These are phyloP conservation scores for Odontophorus gujanensis DNA, from an alignment of 2,113 vertebrate species.

Conservation along the genomic window DNA sequence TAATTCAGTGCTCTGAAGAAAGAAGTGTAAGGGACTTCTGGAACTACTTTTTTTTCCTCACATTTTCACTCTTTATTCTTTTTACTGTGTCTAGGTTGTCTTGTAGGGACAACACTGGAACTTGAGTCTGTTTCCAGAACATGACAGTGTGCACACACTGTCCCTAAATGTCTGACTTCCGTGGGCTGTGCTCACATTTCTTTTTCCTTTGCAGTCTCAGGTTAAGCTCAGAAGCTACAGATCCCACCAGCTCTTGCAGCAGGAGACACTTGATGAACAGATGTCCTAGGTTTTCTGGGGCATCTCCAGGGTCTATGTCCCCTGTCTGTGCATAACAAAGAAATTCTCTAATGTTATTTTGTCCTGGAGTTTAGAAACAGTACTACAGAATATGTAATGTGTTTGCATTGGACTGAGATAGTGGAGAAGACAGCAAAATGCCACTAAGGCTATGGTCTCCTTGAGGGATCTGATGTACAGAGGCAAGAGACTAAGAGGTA, in stretches of 20 bases:
- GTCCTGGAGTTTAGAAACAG: not conserved
- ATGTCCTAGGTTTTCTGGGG: not conserved
- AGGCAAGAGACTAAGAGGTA: not conserved
- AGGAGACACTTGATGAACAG: not conserved
- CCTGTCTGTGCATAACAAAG: not conserved
- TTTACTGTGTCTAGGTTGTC: not conserved
- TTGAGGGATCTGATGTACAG: not conserved
- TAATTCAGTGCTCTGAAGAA: not conserved
- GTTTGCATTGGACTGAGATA: not conserved
- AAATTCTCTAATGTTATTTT: not conserved
- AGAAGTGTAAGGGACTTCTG: not conserved
- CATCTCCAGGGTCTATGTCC: not conserved
- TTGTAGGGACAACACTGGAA: not conserved
- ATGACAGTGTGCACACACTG: rapidly evolving
- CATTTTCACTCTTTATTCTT: not conserved
- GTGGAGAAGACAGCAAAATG: too few species aligned
- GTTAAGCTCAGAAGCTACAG: not conserved
- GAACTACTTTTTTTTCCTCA: not conserved
- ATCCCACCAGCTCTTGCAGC: not conserved
- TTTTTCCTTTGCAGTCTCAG: not conserved
- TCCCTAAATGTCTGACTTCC: not conserved
- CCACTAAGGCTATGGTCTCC: not conserved
- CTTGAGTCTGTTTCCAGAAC: not conserved
- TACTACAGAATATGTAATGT: not conserved
- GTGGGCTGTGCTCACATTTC: not conserved